Evolutionary conservation across 2,888 invertebrate genomes (phyloP).

Genomic region (Ferdinandea cuprea): DNA sequence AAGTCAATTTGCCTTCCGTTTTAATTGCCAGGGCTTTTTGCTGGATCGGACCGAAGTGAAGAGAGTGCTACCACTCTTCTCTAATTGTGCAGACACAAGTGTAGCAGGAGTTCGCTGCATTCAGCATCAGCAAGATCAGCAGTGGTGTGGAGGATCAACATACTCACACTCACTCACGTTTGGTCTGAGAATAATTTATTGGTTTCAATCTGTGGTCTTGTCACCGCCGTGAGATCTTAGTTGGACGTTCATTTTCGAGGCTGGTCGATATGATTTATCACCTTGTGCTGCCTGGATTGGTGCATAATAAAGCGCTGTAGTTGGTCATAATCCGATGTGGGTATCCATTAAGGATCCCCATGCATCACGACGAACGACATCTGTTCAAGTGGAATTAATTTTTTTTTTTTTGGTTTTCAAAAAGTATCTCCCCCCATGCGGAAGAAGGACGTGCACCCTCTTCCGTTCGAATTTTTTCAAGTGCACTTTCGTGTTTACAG

Average conservation of each 20-base stretch:
- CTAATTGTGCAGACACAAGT: constrained; percentile 73
- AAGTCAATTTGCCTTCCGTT: constrained; percentile 74
- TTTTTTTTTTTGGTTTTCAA: constrained; percentile 4
- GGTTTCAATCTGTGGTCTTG: constrained; percentile 72
- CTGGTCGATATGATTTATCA: constrained; percentile 73
- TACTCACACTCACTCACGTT: constrained; percentile 48
- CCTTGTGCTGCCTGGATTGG: constrained; percentile 53
- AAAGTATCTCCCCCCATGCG: constrained; percentile 34
- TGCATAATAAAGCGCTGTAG: constrained; percentile 73
- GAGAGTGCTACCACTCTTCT: constrained; percentile 47
- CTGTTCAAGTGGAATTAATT: constrained; percentile 53
- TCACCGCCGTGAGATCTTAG: constrained; percentile 74
- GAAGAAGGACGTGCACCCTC: constrained; percentile 65
- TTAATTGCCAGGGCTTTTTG: constrained; percentile 71
- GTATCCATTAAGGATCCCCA: constrained; percentile 68
- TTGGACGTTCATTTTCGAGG: constrained; percentile 60
- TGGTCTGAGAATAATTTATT: constrained; percentile 64
- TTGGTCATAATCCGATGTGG: constrained; percentile 65
- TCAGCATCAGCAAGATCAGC: constrained; percentile 37
- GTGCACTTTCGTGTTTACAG: constrained; percentile 43
- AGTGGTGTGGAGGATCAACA: constrained; percentile 50
- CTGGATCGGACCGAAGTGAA: constrained; percentile 33
- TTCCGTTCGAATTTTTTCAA: constrained; percentile 56
- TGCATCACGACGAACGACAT: constrained; percentile 37
- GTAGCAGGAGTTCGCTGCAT: constrained; percentile 31